phyloP scores from a whole-genome alignment of 2,888 invertebrate species.

The Hemithea aestivaria region DNA sequence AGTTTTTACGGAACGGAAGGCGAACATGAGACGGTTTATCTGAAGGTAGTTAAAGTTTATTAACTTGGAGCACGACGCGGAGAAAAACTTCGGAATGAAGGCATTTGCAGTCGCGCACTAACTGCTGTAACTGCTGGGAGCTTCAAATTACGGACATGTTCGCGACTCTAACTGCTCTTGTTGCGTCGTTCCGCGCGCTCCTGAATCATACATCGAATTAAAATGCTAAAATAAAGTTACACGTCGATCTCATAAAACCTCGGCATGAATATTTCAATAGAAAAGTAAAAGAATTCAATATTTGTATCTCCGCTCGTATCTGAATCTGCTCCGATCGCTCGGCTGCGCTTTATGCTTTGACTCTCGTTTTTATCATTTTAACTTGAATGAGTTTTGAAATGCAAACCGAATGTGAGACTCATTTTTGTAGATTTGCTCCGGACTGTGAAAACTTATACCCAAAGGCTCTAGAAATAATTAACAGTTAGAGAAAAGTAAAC shows the following conservation, averaged over 20 bases:
- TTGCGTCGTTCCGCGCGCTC: too few species aligned
- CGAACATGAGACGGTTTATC: slow-evolving; percentile 9
- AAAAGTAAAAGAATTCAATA: slow-evolving; percentile 11
- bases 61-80: slow-evolving; percentile 8
- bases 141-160: too few species aligned
- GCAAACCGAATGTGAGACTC: too few species aligned
- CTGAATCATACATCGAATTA: too few species aligned
- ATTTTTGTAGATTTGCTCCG: too few species aligned
- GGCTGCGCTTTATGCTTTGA: slow-evolving; percentile 11
- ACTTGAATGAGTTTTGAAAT: too few species aligned
- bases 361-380: slow-evolving; percentile 7
- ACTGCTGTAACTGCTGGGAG: not conserved
- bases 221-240: too few species aligned
- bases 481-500: too few species aligned
- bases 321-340: slow-evolving; percentile 7
- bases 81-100: slow-evolving; percentile 4
- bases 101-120: not conserved
- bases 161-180: too few species aligned
- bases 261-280: slow-evolving; percentile 1
- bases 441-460: too few species aligned
- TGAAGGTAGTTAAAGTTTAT: slow-evolving; percentile 8
- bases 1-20: slow-evolving; percentile 8
- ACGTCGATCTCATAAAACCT: too few species aligned
- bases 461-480: too few species aligned
- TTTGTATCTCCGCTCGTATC: slow-evolving; percentile 4